Percentiles rank a stretch among this genome's conserved stretches.
Conservation (phyloP, 2,113 vertebrate genomes). For the Nycticorax nycticorax region DNA sequence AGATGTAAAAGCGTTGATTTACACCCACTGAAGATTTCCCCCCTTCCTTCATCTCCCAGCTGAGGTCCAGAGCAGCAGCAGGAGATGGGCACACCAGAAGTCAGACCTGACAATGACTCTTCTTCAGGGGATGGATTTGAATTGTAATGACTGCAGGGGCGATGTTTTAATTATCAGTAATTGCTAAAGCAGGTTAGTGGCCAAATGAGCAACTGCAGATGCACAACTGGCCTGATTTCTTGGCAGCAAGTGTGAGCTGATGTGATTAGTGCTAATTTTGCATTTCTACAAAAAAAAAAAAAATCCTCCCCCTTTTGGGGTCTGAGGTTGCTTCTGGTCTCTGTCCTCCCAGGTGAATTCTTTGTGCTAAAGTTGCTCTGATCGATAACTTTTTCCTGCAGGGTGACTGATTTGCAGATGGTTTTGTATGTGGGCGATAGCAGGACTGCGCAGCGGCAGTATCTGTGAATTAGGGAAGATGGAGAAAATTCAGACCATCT, state of each 20-base stretch:
- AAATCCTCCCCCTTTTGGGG: background rate
- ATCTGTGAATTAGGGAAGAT: background rate
- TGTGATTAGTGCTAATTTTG: background rate
- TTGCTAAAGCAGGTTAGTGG: background rate
- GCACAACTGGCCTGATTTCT: background rate
- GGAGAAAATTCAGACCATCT: background rate
- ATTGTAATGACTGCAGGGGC: background rate
- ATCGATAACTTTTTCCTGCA: background rate
- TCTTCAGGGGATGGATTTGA: background rate
- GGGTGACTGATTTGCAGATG: background rate
- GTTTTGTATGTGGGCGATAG: background rate
- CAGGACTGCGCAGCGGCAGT: background rate
- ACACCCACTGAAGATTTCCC: background rate
- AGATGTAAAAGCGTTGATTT: background rate
- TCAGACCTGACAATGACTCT: rapidly evolving
- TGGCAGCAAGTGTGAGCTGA: background rate
- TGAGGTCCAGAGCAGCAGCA: background rate
- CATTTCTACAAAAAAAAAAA: background rate
- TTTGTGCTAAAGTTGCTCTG: background rate
- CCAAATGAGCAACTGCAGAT: background rate
- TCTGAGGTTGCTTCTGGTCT: background rate
- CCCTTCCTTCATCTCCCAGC: background rate
- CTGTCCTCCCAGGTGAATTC: background rate
- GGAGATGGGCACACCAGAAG: background rate
- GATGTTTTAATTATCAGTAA: background rate